phyloP scores from a whole-genome alignment of 2,888 invertebrate genomes.

The Caenorhabditis drosophilae region DNA sequence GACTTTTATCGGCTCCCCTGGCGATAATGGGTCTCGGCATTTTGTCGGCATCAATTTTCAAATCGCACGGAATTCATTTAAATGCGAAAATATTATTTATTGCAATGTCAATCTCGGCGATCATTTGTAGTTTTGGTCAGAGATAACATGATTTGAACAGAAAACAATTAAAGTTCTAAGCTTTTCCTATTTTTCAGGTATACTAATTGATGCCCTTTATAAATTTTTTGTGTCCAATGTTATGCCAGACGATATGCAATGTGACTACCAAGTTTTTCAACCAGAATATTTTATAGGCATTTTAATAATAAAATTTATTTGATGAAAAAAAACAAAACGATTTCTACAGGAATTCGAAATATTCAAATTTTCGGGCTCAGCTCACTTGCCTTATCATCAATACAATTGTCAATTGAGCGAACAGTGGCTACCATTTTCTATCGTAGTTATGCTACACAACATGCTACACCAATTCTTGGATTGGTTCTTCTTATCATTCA shows the following conservation, averaged over 20 bases:
- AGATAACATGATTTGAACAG: too few species aligned
- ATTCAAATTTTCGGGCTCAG: constrained; percentile 27
- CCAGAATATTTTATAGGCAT: constrained; percentile 25
- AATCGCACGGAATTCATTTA: constrained; percentile 26
- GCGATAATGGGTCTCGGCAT: constrained; percentile 32
- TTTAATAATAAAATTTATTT: neutral
- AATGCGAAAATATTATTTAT: constrained; percentile 27
- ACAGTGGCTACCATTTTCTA: constrained; percentile 38
- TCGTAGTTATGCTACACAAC: constrained; percentile 21
- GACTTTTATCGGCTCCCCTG: constrained; percentile 24
- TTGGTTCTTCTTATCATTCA: constrained; percentile 27
- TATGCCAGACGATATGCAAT: constrained; percentile 37
- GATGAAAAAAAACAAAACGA: neutral
- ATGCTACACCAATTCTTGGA: constrained; percentile 28
- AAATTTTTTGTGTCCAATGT: constrained; percentile 39
- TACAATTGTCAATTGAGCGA: constrained; percentile 23
- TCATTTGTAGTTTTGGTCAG: constrained; percentile 30
- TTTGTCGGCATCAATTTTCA: constrained; percentile 24
- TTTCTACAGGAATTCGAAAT: constrained; percentile 25
- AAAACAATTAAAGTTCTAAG: too few species aligned
- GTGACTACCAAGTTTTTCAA: constrained; percentile 37
- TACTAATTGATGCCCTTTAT: constrained; percentile 21
- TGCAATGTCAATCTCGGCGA: constrained; percentile 23
- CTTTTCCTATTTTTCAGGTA: constrained; percentile 23
- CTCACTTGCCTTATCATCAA: constrained; percentile 14